Evolutionary conservation across 2,888 invertebrate genomes (phyloP).

Genomic region (Heliconius ethilla): DNA sequence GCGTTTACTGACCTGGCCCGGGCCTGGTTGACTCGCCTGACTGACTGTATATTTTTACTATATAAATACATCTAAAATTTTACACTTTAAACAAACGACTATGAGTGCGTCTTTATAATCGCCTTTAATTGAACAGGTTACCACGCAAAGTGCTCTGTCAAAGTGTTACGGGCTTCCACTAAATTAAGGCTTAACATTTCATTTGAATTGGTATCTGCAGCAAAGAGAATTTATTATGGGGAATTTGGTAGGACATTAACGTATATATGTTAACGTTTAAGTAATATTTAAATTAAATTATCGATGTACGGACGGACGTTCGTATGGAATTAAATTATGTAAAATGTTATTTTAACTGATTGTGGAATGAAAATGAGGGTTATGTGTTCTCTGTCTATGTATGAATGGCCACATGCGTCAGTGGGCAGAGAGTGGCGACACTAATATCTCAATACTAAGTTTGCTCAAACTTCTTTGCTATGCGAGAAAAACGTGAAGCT

Average conservation of each 20-base stretch:
- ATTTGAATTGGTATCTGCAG: conserved; percentile 38
- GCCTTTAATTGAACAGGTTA: conserved; percentile 42
- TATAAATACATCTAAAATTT: background rate
- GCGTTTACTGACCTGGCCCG: background rate
- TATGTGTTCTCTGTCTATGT: background rate
- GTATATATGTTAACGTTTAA: conserved; percentile 21
- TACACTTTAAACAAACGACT: conserved; percentile 6
- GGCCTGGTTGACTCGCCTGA: too few species aligned
- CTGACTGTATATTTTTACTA: too few species aligned
- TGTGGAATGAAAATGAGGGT: background rate
- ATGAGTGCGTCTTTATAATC: conserved; percentile 36
- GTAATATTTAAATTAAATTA: conserved; percentile 20
- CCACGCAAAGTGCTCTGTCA: conserved; percentile 43
- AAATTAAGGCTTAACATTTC: conserved; percentile 41
- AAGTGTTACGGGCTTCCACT: conserved; percentile 39
- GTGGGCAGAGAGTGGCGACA: accelerated
- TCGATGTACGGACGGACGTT: background rate
- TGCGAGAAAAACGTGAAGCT: too few species aligned
- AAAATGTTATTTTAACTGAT: background rate
- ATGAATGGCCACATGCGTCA: too few species aligned
- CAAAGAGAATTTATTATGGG: conserved; percentile 35
- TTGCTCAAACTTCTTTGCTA: too few species aligned
- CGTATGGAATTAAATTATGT: conserved; percentile 3
- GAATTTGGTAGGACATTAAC: conserved; percentile 34
- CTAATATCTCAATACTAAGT: too few species aligned